Base-by-base conservation (phyloP, 2,888 invertebrate genomes). In the Cenopis cana region DNA sequence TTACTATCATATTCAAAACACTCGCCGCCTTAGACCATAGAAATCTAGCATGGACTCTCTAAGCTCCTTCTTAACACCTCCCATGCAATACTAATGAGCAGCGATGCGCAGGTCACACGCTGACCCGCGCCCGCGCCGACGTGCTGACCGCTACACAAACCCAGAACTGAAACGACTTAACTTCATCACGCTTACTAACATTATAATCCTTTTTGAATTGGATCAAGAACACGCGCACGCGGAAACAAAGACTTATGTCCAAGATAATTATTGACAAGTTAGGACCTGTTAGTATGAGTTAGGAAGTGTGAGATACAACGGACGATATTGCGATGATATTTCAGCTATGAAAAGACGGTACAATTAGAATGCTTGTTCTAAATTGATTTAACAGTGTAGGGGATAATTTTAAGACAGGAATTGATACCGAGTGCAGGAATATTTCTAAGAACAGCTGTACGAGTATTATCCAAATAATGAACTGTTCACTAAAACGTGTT, bases 11-110 rank as follows among this genome's bases (percentile, higher is more conserved):
- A 64, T 24, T 10, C 6, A 24, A 64, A 20, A 64, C 33, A 33
- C 36, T 17, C 20, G 20, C 33, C 5, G 9, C 33, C 33, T 8
- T 33, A 33, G 33, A 11, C 52, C 11, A 12, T 36, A 62, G 36
- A 54, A 54, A 77, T 80, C 73, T 79, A 80, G 56, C 69, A 67
- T 68, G 67, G 36, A 64, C 64, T 54, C 74, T 46, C 56, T 69
- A 57, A 75, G 69, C 82, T 79, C 80, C 67, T 59, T 68, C 67
- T 68, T 68, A 68, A 12, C 67, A 59, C 57, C 50, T 82, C 86
- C 81, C 76, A 76, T 78, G 81, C 78, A 81, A 84, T 84, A 85
- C 86, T 89, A 88, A 89, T 88, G 86, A 86, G 86, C 81, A 75
- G 80, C 81, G 87, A 85, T 82, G 83, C 82, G 83, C 81, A 79